These are phyloP conservation scores for Eledona agricola DNA, from an alignment of 2,888 invertebrate genomes.

Conservation along the genomic window DNA sequence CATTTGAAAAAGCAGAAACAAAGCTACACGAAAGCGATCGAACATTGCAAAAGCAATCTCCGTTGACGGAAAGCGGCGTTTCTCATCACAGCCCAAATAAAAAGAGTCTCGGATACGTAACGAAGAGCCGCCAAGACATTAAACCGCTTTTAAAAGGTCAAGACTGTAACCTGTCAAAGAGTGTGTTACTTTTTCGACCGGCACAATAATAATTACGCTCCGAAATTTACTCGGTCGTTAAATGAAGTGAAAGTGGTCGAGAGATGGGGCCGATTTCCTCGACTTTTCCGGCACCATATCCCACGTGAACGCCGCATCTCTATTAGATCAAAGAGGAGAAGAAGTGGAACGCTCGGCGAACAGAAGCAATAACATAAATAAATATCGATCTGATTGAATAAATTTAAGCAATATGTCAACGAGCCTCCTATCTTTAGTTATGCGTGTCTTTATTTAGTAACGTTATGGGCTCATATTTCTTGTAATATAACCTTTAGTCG, in stretches of 20 bases:
- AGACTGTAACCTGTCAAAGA: conserved; percentile 21
- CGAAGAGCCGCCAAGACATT: neutral
- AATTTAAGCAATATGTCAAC: conserved; percentile 48
- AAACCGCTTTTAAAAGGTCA: conserved; percentile 23
- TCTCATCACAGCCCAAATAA: too few species aligned
- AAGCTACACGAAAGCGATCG: too few species aligned
- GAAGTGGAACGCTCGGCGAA: conserved; percentile 37
- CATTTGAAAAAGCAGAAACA: too few species aligned
- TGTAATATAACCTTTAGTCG: conserved; percentile 46
- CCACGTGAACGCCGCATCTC: conserved; percentile 32
- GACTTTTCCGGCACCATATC: conserved; percentile 29
- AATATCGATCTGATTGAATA: conserved; percentile 44
- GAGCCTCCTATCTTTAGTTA: conserved; percentile 48
- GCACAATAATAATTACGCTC: conserved; percentile 8
- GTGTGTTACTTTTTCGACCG: conserved; percentile 10
- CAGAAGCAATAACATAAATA: conserved; percentile 39
- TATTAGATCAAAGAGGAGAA: conserved; percentile 10
- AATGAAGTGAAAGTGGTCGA: conserved; percentile 21
- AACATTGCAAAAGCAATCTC: too few species aligned
- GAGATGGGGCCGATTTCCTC: conserved; percentile 7
- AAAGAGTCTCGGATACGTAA: conserved; percentile 7
- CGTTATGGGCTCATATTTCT: conserved; percentile 47
- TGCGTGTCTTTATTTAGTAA: conserved; percentile 46
- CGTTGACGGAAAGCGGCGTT: too few species aligned
- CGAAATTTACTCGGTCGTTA: conserved; percentile 5